These are phyloP conservation scores for Egretta garzetta DNA, from an alignment of 2,113 vertebrate species.

Conservation along the genomic window DNA sequence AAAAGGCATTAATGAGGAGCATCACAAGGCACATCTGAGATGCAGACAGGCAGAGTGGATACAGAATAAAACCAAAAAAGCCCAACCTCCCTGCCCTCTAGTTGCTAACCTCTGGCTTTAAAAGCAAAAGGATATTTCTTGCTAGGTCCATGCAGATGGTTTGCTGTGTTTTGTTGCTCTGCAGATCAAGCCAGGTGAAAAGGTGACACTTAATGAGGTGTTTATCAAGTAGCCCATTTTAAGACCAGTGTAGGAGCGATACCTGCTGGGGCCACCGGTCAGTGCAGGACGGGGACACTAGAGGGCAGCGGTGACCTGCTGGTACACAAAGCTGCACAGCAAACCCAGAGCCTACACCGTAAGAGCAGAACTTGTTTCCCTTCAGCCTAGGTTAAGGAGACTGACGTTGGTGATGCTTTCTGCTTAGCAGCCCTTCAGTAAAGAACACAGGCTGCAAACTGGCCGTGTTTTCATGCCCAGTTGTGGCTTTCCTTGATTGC, in stretches of 20 bases:
- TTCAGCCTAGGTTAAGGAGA: not conserved
- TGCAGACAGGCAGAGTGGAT: not conserved
- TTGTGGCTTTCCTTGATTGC: not conserved
- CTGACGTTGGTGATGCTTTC: accelerated
- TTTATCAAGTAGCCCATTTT: accelerated
- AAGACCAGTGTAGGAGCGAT: not conserved
- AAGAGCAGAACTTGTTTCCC: accelerated
- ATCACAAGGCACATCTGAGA: not conserved
- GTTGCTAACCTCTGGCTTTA: not conserved
- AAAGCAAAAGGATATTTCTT: not conserved
- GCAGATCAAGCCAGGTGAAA: not conserved
- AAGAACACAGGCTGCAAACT: not conserved
- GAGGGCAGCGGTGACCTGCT: not conserved
- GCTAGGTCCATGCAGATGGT: too few species aligned
- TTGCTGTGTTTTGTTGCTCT: not conserved
- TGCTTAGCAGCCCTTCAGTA: not conserved
- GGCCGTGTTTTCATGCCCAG: not conserved
- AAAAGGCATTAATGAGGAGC: not conserved
- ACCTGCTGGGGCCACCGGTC: not conserved
- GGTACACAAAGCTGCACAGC: accelerated
- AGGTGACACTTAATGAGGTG: accelerated
- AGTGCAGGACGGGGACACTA: not conserved
- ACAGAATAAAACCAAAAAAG: too few species aligned
- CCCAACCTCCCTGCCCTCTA: not conserved
- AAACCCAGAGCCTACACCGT: accelerated